These are phyloP conservation scores for Noctua janthina DNA, from an alignment of 2,888 invertebrate species.

Conservation along the genomic window DNA sequence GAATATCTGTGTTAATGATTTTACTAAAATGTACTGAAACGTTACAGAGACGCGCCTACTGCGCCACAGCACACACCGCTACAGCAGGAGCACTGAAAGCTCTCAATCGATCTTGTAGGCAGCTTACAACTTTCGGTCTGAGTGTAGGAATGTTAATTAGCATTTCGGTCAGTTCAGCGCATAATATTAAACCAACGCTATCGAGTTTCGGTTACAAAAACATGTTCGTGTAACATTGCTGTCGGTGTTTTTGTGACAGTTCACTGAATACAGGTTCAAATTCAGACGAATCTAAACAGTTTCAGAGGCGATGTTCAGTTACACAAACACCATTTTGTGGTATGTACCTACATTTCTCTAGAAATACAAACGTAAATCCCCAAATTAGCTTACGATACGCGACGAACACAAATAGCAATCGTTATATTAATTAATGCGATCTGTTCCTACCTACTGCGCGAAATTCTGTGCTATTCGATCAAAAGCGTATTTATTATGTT, in stretches of 20 bases:
- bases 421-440: background rate
- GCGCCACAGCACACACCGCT: background rate
- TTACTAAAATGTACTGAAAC: background rate
- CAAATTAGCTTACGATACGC: background rate
- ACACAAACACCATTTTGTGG: background rate
- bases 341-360: background rate
- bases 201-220: conserved; percentile 21
- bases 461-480: too few relatives aligned
- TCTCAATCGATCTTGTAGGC: conserved; percentile 19
- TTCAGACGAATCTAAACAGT: conserved; percentile 4
- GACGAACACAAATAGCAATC: background rate
- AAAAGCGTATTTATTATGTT: too few relatives aligned
- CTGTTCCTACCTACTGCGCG: background rate
- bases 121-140: conserved; percentile 3
- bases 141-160: conserved; percentile 3
- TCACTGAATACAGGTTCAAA: conserved; percentile 9
- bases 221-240: conserved; percentile 5
- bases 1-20: too few relatives aligned
- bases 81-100: background rate
- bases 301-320: background rate
- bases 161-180: background rate
- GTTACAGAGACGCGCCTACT: background rate
- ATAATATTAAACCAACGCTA: conserved; percentile 25
- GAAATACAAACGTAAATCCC: background rate
- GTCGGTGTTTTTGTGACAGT: background rate